Conservation (phyloP, 2,797 vertebrate species). For the Mico argentatus region DNA sequence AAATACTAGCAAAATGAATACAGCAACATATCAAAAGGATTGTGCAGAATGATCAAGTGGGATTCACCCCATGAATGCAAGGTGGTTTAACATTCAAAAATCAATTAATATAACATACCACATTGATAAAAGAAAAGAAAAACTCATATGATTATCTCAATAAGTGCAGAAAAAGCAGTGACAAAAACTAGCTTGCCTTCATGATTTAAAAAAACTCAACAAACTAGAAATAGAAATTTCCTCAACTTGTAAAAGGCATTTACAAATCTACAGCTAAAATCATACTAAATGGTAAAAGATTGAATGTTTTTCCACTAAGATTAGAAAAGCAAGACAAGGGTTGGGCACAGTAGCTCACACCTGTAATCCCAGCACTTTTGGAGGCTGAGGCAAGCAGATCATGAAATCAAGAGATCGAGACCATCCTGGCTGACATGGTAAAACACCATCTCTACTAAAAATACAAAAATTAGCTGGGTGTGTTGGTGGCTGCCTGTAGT, state of each 20-base stretch:
- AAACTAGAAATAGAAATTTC: background rate
- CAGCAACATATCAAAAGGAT: background rate
- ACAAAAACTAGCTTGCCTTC: background rate
- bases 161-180: background rate
- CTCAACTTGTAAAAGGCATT: background rate
- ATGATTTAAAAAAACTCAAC: background rate
- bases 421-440: too few species aligned
- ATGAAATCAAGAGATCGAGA: too few species aligned
- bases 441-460: too few species aligned
- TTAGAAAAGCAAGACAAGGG: background rate
- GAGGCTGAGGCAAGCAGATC: too few species aligned
- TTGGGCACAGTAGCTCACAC: accelerated
- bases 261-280: background rate
- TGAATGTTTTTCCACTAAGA: background rate
- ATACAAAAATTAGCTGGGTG: too few species aligned
- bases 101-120: background rate
- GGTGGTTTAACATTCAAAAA: background rate
- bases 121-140: background rate
- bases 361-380: too few species aligned
- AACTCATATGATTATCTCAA: background rate
- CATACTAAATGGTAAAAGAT: background rate
- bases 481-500: too few species aligned
- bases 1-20: conserved; percentile 10
- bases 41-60: background rate
- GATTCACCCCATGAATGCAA: background rate